A percentile compares a stretch with the other conserved stretches of the same genome.
Conservation (phyloP, 2,797 vertebrate species). For the Micromesistius poutassou region DNA sequence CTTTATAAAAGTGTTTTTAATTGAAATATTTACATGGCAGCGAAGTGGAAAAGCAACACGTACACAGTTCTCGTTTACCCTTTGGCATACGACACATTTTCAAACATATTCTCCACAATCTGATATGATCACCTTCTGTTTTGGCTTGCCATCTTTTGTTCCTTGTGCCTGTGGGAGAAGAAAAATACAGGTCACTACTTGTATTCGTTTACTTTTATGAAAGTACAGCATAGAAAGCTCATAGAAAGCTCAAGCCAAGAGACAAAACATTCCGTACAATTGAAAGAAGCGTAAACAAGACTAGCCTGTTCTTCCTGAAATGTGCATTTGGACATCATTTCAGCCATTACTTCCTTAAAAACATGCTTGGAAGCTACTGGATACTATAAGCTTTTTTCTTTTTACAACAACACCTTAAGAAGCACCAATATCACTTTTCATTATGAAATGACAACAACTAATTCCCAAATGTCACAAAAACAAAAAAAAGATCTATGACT, state of each 20-base stretch:
- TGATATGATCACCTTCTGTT: conserved; percentile 93
- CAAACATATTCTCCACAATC: conserved; percentile 91
- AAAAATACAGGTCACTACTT: conserved; percentile 19
- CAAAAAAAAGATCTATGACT: no score
- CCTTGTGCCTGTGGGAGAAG: conserved; percentile 81
- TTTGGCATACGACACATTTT: conserved; percentile 28
- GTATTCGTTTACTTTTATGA: neutral
- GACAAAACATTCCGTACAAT: neutral
- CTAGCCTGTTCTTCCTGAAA: neutral
- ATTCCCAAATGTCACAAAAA: no score
- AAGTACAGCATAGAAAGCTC: neutral
- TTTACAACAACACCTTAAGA: neutral
- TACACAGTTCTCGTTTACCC: conserved; percentile 11
- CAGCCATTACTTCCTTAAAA: neutral
- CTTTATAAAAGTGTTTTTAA: conserved; percentile 69
- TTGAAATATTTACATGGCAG: conserved; percentile 77
- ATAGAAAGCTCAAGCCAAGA: neutral
- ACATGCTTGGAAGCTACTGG: no score
- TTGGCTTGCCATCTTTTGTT: conserved; percentile 88
- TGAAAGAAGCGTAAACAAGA: neutral
- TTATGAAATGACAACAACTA: no score
- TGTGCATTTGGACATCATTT: neutral
- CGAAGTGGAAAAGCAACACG: conserved; percentile 31
- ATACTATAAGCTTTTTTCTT: no score
- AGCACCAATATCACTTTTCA: no score